Percentiles rank a stretch among this genome's conserved stretches.
These are phyloP conservation scores for Myotis myotis DNA, from an alignment of 2,797 vertebrate species.

Conservation along the genomic window DNA sequence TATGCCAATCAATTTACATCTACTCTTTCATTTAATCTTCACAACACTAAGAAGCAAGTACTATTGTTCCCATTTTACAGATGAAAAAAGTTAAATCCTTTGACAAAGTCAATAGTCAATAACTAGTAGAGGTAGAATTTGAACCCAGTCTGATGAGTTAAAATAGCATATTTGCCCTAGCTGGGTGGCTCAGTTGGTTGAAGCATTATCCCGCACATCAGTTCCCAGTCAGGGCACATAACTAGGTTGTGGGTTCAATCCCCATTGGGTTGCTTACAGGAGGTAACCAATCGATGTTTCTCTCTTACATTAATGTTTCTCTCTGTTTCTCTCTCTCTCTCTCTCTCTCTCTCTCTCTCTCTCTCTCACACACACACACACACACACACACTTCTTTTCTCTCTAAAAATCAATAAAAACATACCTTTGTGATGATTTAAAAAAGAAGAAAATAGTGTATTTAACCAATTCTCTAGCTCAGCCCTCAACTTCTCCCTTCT, in stretches of 20 bases:
- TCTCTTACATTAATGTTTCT: neutral
- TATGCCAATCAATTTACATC: neutral
- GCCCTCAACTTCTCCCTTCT: neutral
- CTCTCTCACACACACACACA: no score
- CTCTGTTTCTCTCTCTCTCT: no score
- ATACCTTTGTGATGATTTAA: neutral
- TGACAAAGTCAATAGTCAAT: neutral
- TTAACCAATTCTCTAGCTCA: slow-evolving; percentile 12
- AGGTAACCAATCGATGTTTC: neutral
- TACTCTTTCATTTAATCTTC: neutral
- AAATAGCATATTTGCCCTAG: neutral
- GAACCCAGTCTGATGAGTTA: neutral
- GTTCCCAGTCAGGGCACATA: no score
- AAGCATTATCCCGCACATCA: neutral
- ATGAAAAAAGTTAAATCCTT: neutral
- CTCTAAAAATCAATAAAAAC: neutral
- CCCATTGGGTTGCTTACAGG: neutral
- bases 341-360: no score
- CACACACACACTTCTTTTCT: neutral
- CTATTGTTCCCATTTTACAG: neutral
- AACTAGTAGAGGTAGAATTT: neutral
- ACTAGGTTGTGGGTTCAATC: neutral
- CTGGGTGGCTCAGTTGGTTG: neutral
- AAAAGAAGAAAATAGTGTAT: neutral
- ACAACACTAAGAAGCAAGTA: neutral